Evolutionary conservation across 2,888 invertebrate species (phyloP).

Genomic region (Habroteleia sp.): DNA sequence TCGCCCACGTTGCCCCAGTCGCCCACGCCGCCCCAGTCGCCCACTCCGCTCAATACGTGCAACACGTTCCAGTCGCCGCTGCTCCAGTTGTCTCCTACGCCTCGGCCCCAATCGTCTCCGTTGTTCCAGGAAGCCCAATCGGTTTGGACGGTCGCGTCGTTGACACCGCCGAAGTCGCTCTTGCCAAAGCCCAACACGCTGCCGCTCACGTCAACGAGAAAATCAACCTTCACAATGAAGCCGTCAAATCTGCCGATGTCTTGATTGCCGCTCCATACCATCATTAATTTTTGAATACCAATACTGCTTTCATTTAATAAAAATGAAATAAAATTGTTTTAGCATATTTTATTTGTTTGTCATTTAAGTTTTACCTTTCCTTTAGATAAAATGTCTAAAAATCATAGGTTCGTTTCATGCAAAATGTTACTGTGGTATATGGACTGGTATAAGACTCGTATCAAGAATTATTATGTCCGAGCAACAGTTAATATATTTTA

Average conservation of each 20-base stretch:
- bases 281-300: not conserved
- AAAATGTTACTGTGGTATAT: no score
- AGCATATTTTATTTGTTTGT: no score
- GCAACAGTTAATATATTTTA: no score
- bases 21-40: conserved; percentile 3
- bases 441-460: no score
- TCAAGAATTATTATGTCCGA: no score
- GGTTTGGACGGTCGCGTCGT: conserved; percentile 72
- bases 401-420: no score
- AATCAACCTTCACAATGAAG: conserved; percentile 70
- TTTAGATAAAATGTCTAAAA: no score
- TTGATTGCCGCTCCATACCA: conserved; percentile 35
- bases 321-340: not conserved
- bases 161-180: conserved; percentile 72
- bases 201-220: conserved; percentile 74
- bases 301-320: no score
- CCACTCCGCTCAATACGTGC: no score
- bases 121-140: conserved; percentile 65
- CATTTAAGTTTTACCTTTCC: no score
- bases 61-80: no score
- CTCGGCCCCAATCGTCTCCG: conserved; percentile 11
- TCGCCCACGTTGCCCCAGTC: not conserved
- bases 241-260: conserved; percentile 66
- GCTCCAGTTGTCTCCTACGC: not conserved
- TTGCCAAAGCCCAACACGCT: conserved; percentile 73